phyloP scores from a whole-genome alignment of 2,113 vertebrate genomes.

The Circaetus gallicus region DNA sequence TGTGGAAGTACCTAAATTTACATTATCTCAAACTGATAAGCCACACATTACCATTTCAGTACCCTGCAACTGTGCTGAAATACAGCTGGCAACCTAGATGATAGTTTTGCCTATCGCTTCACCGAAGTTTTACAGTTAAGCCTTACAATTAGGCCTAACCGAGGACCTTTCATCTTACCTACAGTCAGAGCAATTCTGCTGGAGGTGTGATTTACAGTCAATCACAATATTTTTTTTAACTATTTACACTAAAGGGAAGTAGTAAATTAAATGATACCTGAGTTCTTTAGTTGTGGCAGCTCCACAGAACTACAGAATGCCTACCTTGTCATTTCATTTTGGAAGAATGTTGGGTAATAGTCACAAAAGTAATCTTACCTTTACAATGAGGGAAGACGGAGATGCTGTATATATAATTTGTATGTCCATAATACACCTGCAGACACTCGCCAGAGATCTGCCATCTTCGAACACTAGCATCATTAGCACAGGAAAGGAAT shows the following conservation, averaged over 20 bases:
- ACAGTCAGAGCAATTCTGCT: not conserved
- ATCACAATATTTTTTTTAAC: not conserved
- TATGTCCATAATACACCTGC: conserved; percentile 91
- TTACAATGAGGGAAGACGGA: conserved; percentile 86
- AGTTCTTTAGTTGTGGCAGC: not conserved
- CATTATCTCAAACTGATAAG: not conserved
- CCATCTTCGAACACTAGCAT: conserved; percentile 91
- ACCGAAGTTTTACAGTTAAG: not conserved
- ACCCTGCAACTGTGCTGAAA: not conserved
- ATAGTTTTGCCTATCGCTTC: not conserved
- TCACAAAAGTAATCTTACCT: conserved; percentile 74
- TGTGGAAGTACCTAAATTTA: not conserved
- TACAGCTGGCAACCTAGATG: not conserved
- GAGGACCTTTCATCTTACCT: not conserved
- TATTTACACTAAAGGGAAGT: not conserved
- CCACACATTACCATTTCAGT: not conserved
- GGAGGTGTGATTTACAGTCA: not conserved
- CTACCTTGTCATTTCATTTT: not conserved
- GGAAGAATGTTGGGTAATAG: not conserved
- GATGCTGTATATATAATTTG: conserved; percentile 96
- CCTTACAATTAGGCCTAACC: not conserved
- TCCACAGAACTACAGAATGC: not conserved
- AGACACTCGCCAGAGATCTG: conserved; percentile 90
- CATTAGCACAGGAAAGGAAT: conserved; percentile 98
- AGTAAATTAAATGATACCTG: not conserved